Conservation (phyloP, 2,113 vertebrate species). For the Xiphophorus couchianus region DNA sequence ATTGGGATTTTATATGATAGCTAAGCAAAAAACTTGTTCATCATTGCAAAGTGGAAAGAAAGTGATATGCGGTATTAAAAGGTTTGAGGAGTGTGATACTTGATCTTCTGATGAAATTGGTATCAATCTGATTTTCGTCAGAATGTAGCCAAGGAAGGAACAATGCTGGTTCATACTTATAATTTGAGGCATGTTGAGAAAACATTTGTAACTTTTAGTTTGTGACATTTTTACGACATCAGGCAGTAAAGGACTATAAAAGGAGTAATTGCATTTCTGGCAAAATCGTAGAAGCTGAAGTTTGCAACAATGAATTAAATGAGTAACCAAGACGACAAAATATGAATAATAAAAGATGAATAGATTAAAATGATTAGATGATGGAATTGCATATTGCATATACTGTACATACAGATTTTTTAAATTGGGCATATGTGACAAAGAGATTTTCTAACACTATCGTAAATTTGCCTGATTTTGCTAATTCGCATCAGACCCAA, state of each 20-base stretch:
- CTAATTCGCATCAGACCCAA: too few relatives aligned
- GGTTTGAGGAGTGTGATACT: not conserved
- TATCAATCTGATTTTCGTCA: not conserved
- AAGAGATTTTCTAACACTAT: too few relatives aligned
- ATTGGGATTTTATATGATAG: not conserved
- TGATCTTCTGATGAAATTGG: not conserved
- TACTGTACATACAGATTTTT: too few relatives aligned
- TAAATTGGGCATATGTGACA: too few relatives aligned
- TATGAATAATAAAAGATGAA: not conserved
- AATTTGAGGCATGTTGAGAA: not conserved
- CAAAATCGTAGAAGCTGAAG: not conserved
- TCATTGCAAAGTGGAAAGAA: not conserved
- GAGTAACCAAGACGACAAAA: not conserved
- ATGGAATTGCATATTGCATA: not conserved
- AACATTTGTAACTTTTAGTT: not conserved
- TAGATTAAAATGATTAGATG: not conserved
- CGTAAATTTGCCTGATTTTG: too few relatives aligned
- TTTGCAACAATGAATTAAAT: not conserved
- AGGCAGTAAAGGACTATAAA: not conserved
- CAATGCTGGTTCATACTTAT: not conserved
- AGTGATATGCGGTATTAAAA: not conserved
- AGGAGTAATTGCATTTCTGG: not conserved
- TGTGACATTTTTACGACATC: not conserved
- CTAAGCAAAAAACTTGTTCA: not conserved
- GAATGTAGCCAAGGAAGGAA: not conserved